These are phyloP conservation scores for Hymenochirus boettgeri DNA, from an alignment of 2,113 vertebrate genomes.

Conservation along the genomic window DNA sequence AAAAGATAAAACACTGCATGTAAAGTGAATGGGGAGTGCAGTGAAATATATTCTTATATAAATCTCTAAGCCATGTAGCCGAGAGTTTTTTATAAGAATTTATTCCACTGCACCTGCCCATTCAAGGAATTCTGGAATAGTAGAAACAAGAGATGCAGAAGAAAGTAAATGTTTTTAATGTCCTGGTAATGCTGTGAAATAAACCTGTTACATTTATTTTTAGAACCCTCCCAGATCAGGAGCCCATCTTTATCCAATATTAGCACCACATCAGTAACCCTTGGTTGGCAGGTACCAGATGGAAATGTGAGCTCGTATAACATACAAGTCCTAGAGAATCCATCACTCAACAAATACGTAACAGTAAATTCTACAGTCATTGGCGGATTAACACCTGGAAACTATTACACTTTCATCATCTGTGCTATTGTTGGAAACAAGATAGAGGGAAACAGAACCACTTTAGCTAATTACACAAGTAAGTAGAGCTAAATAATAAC, in stretches of 20 bases:
- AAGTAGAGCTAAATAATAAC: background rate
- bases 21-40: too few relatives aligned
- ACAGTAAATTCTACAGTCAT: background rate
- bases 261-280: conserved; percentile 2
- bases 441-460: background rate
- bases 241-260: background rate
- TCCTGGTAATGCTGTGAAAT: too few relatives aligned
- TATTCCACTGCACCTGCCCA: too few relatives aligned
- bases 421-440: conserved; percentile 1
- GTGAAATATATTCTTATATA: too few relatives aligned
- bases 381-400: conserved; percentile 2
- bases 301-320: background rate
- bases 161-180: too few relatives aligned
- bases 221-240: background rate
- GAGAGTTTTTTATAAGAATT: too few relatives aligned
- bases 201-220: too few relatives aligned
- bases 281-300: background rate
- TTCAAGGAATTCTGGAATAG: too few relatives aligned
- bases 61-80: too few relatives aligned
- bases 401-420: conserved; percentile 2
- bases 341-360: background rate
- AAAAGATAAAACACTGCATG: too few relatives aligned
- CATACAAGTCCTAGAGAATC: background rate
- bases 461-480: background rate
- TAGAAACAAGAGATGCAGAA: too few relatives aligned